These are phyloP conservation scores for Tupaia chinensis DNA, from an alignment of 2,113 vertebrate species.

Conservation along the genomic window DNA sequence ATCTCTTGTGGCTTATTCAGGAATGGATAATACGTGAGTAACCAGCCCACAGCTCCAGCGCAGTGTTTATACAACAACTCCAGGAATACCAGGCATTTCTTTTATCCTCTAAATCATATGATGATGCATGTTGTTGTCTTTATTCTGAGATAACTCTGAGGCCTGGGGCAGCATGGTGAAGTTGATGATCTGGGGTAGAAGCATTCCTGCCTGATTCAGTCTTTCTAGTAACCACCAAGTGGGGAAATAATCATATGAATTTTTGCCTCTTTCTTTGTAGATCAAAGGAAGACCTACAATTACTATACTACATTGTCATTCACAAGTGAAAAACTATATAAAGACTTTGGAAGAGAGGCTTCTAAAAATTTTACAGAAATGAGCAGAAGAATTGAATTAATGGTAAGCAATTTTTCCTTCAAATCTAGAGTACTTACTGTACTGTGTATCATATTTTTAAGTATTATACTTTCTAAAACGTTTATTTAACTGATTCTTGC, in stretches of 20 bases:
- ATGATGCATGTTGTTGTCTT: neutral
- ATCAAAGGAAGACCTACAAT: slow-evolving; percentile 76
- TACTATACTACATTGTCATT: slow-evolving; percentile 78
- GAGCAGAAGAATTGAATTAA: slow-evolving; percentile 79
- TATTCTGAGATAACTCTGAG: neutral
- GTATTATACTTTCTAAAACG: neutral
- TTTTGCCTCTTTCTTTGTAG: slow-evolving; percentile 63
- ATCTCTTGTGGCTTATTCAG: neutral
- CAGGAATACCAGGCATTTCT: neutral
- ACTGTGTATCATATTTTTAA: neutral
- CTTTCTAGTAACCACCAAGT: neutral
- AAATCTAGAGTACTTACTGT: neutral
- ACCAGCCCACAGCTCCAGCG: neutral
- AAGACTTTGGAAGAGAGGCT: slow-evolving; percentile 77
- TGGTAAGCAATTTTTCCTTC: slow-evolving; percentile 60
- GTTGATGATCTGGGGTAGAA: neutral
- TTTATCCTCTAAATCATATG: neutral
- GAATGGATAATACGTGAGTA: slow-evolving; percentile 21
- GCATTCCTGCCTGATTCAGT: neutral
- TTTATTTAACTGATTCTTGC: neutral
- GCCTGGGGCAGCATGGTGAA: neutral
- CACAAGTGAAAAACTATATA: slow-evolving; percentile 75
- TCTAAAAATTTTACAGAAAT: slow-evolving; percentile 81
- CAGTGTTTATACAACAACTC: neutral
- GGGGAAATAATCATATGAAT: neutral